Evolutionary conservation across 2,797 vertebrate genomes (phyloP).

Genomic region (Channallabes apus): DNA sequence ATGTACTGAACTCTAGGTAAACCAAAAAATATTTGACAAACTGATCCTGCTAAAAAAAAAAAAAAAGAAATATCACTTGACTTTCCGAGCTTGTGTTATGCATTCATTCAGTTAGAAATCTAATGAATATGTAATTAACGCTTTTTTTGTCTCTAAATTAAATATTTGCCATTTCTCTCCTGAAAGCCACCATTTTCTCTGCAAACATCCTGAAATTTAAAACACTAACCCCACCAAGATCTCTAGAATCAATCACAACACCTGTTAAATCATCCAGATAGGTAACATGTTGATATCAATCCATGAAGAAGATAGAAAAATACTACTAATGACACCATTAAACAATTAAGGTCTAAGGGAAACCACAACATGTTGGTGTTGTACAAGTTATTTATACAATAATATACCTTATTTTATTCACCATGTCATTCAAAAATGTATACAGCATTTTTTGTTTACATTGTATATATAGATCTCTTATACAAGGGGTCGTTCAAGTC

Average conservation of each 20-base stretch:
- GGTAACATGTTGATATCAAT: neutral
- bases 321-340: neutral
- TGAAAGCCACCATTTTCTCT: neutral
- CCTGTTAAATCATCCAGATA: neutral
- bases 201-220: neutral
- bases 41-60: neutral
- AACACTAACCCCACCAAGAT: neutral
- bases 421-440: neutral
- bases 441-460: neutral
- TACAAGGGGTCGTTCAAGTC: too few species aligned
- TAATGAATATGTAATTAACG: neutral
- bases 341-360: neutral
- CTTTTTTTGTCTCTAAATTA: neutral
- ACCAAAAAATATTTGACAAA: neutral
- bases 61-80: neutral
- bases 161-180: constrained; percentile 1
- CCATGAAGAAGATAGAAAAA: neutral
- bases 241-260: neutral
- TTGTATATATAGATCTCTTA: neutral
- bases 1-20: neutral
- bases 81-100: neutral
- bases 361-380: neutral
- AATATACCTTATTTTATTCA: constrained; percentile 3
- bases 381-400: neutral
- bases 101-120: neutral